Evolutionary conservation across 2,113 vertebrate genomes (phyloP).

Genomic region (Nannospalax galili): DNA sequence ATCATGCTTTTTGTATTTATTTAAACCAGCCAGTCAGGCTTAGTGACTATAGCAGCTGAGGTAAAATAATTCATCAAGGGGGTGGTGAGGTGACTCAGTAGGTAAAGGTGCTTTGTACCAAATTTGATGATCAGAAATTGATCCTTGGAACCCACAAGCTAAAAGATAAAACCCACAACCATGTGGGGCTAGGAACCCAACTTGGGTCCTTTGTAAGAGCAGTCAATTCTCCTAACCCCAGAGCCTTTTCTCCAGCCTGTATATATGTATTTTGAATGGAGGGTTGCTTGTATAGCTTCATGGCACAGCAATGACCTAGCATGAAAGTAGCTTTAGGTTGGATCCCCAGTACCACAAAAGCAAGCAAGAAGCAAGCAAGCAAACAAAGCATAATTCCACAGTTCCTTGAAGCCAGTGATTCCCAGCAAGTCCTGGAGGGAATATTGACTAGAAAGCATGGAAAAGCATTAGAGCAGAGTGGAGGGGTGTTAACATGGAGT

Average conservation of each 20-base stretch:
- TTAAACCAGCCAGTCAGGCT: conserved; percentile 57
- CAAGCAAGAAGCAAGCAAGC: neutral
- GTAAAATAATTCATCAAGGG: neutral
- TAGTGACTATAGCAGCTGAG: conserved; percentile 67
- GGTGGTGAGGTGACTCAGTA: neutral
- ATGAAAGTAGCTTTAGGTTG: too few relatives aligned
- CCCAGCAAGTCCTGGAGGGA: too few relatives aligned
- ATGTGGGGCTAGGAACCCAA: too few relatives aligned
- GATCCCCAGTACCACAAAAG: neutral
- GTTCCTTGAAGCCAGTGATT: neutral
- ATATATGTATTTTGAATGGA: neutral
- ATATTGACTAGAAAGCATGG: fast-evolving
- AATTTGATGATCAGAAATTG: neutral
- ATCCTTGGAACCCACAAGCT: neutral
- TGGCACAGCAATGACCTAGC: neutral
- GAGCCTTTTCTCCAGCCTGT: too few relatives aligned
- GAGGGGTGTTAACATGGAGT: neutral
- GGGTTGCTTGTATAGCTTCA: neutral
- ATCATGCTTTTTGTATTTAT: conserved; percentile 58
- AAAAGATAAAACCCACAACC: too few relatives aligned
- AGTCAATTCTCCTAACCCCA: too few relatives aligned
- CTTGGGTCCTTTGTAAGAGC: too few relatives aligned
- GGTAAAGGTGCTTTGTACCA: neutral
- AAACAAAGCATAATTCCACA: neutral
- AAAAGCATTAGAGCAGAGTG: neutral